Conservation (phyloP, 2,888 invertebrate genomes). For the Hedya salicella region DNA sequence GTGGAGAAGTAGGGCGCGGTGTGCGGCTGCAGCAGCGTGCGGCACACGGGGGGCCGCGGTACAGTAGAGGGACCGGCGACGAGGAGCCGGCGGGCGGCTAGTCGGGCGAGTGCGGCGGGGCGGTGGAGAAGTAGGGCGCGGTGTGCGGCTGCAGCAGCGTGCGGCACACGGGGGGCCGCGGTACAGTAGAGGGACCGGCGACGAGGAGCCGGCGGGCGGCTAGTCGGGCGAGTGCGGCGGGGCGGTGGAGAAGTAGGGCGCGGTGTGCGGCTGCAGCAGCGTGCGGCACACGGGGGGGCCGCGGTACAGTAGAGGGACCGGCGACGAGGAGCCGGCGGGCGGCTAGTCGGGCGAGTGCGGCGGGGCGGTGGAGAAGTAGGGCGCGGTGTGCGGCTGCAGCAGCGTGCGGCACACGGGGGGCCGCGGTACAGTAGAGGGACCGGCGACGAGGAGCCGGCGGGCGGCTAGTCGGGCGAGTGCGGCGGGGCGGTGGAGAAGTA, state of each 20-base stretch:
- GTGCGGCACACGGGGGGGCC: conserved; percentile 94
- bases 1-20: conserved; percentile 97
- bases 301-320: too few species aligned
- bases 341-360: conserved; percentile 71
- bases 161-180: conserved; percentile 91
- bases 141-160: conserved; percentile 96
- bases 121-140: conserved; percentile 96
- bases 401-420: conserved; percentile 96
- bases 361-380: conserved; percentile 95
- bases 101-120: conserved; percentile 84
- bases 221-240: conserved; percentile 81
- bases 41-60: conserved; percentile 89
- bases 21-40: conserved; percentile 96
- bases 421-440: too few species aligned
- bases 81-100: background rate
- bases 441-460: too few species aligned
- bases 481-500: conserved; percentile 95
- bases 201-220: background rate
- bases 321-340: too few species aligned
- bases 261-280: conserved; percentile 94
- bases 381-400: conserved; percentile 94
- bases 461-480: conserved; percentile 60
- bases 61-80: too few species aligned
- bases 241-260: conserved; percentile 96
- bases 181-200: too few species aligned